These are phyloP conservation scores for Calonectris borealis DNA, from an alignment of 2,113 vertebrate species.

Conservation along the genomic window DNA sequence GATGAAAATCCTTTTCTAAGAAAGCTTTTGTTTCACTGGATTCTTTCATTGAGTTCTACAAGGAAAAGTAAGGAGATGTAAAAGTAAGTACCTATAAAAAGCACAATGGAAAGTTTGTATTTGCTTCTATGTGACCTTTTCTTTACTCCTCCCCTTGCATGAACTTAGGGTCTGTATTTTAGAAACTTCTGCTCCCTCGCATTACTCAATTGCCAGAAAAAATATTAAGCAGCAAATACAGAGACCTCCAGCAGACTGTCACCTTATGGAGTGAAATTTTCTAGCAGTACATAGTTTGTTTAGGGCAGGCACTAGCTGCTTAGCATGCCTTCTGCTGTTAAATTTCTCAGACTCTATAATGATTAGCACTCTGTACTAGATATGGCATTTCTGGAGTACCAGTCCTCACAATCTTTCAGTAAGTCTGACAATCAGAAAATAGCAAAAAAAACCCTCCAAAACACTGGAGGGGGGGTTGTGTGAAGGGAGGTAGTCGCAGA, in stretches of 20 bases:
- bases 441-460: not conserved
- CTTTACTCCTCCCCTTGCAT: not conserved
- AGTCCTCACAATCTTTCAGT: not conserved
- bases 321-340: not conserved
- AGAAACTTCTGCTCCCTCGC: not conserved
- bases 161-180: not conserved
- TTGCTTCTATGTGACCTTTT: not conserved
- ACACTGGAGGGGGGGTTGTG: not conserved
- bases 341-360: accelerated
- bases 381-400: not conserved
- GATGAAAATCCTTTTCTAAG: not conserved
- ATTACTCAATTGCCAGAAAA: not conserved
- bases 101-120: not conserved
- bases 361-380: not conserved
- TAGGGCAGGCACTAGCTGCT: not conserved
- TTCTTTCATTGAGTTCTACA: not conserved
- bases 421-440: not conserved
- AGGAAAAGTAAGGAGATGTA: not conserved
- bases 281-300: not conserved
- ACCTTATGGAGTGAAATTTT: not conserved
- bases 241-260: not conserved
- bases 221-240: not conserved
- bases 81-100: not conserved
- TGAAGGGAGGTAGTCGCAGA: not conserved
- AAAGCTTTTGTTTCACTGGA: not conserved